Conservation (phyloP, 2,797 vertebrate genomes). For the Sylvia borin region DNA sequence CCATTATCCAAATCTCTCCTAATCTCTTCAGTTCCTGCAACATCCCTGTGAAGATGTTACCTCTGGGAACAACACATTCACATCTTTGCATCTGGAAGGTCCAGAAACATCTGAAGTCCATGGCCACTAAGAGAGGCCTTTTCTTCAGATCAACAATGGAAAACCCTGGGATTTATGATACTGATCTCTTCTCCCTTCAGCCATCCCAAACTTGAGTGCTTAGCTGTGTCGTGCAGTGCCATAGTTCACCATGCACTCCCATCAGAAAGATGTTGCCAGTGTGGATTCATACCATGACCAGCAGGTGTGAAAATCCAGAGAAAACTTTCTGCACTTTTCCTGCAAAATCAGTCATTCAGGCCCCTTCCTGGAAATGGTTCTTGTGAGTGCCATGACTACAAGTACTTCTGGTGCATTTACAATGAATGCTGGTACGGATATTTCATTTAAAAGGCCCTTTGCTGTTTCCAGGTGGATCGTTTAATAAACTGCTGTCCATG, state of each 20-base stretch:
- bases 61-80: neutral
- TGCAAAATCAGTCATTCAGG: neutral
- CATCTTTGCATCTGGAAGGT: neutral
- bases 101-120: neutral
- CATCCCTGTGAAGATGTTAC: neutral
- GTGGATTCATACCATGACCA: neutral
- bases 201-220: neutral
- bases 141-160: neutral
- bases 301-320: neutral
- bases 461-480: neutral
- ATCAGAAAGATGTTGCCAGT: neutral
- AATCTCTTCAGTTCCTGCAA: neutral
- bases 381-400: neutral
- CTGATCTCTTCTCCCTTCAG: neutral
- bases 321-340: neutral
- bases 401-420: neutral
- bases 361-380: neutral
- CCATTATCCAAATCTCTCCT: neutral
- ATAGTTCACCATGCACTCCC: rapidly evolving
- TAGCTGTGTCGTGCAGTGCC: neutral
- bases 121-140: neutral
- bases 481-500: neutral
- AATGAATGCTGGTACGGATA: neutral
- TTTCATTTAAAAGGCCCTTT: neutral
- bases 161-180: neutral